Conservation (phyloP, 2,888 invertebrate genomes). For the Tetramorium bicarinatum region DNA sequence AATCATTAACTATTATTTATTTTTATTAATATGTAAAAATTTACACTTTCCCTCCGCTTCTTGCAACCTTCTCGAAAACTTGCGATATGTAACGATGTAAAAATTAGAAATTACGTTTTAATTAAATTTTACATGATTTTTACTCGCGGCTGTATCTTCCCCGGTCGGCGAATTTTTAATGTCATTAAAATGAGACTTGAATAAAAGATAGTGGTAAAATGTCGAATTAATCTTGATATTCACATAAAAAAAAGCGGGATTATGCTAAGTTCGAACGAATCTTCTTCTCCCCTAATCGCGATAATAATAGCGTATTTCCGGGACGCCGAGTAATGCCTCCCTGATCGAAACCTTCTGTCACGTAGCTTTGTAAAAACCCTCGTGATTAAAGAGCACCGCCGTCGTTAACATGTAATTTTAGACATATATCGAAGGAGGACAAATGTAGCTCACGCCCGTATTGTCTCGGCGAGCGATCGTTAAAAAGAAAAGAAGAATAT, state of each 20-base stretch:
- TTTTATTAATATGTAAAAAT: neutral
- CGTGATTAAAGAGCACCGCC: neutral
- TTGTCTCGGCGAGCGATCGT: neutral
- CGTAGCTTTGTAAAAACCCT: neutral
- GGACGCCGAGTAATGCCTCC: neutral
- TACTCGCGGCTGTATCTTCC: neutral
- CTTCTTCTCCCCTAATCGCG: neutral
- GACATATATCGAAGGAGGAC: neutral
- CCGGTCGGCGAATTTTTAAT: neutral
- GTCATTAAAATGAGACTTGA: neutral
- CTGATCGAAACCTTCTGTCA: neutral
- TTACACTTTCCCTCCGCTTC: neutral
- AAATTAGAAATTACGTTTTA: neutral
- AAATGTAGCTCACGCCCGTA: neutral
- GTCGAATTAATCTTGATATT: neutral
- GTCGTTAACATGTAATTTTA: constrained; percentile 8
- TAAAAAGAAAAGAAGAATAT: neutral
- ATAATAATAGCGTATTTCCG: constrained; percentile 14
- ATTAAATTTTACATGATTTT: neutral
- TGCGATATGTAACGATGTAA: neutral
- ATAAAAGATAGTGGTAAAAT: neutral
- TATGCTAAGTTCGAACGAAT: neutral
- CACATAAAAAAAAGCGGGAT: neutral
- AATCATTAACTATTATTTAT: neutral
- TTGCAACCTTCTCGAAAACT: neutral